phyloP scores from a whole-genome alignment of 2,888 invertebrate species.

The Ochropleura leucogaster region DNA sequence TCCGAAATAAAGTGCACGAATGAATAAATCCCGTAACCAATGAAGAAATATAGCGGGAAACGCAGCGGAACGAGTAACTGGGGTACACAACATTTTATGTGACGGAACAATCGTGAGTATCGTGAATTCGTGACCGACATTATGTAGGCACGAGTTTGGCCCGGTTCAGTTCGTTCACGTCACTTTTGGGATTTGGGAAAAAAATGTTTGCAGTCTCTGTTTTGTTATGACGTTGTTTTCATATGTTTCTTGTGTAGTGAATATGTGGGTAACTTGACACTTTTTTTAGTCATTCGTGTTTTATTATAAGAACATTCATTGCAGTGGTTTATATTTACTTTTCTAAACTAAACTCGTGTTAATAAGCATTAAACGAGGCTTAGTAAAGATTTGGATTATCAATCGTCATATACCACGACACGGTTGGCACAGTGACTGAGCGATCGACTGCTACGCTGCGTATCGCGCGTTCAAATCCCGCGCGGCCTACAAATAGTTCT shows the following conservation, averaged over 20 bases:
- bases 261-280: too few species aligned
- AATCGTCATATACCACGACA: too few species aligned
- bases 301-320: not conserved
- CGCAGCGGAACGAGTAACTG: slow-evolving; percentile 36
- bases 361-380: too few species aligned
- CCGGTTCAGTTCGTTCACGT: slow-evolving; percentile 13
- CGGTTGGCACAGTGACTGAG: too few species aligned
- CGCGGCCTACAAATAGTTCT: too few species aligned
- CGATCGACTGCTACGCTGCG: too few species aligned
- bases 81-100: slow-evolving; percentile 52
- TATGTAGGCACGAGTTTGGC: slow-evolving; percentile 32
- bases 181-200: slow-evolving; percentile 41
- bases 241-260: slow-evolving; percentile 11
- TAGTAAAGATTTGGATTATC: too few species aligned
- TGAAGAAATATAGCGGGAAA: slow-evolving; percentile 39
- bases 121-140: slow-evolving; percentile 34
- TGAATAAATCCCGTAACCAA: slow-evolving; percentile 27
- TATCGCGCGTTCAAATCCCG: too few species aligned
- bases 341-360: too few species aligned
- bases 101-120: slow-evolving; percentile 46
- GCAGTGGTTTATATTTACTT: not conserved
- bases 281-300: not conserved
- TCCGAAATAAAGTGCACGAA: not conserved
- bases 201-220: slow-evolving; percentile 32
- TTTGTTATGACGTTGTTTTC: slow-evolving; percentile 18